Conservation (phyloP, 2,113 vertebrate species). For the Cyanistes caeruleus region DNA sequence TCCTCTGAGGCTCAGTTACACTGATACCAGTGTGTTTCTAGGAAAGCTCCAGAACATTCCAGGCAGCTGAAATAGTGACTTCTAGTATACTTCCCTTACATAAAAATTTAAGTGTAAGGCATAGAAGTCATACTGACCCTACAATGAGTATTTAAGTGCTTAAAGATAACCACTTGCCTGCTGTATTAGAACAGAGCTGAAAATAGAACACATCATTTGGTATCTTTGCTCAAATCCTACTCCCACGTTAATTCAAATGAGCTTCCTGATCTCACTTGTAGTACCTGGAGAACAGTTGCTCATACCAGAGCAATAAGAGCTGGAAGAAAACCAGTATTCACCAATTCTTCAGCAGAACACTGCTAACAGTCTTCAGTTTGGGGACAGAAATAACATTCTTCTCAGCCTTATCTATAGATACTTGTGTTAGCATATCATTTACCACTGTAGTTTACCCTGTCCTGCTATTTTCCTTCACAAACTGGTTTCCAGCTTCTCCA, state of each 20-base stretch:
- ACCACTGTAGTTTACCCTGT: not conserved
- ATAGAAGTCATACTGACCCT: not conserved
- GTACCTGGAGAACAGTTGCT: not conserved
- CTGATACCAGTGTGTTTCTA: rapidly evolving
- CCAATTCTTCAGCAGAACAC: not conserved
- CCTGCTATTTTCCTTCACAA: not conserved
- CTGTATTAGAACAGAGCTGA: not conserved
- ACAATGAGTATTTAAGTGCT: not conserved
- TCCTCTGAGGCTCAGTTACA: not conserved
- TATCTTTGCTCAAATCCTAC: not conserved
- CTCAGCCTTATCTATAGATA: not conserved
- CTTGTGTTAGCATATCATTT: not conserved
- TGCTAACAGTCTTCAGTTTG: not conserved
- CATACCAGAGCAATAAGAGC: not conserved
- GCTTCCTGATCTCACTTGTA: not conserved
- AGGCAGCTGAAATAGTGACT: not conserved
- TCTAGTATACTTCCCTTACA: not conserved
- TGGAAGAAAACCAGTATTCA: not conserved
- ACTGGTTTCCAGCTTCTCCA: not conserved
- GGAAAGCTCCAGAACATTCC: not conserved
- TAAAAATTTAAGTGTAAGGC: not conserved
- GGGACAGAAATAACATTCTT: not conserved
- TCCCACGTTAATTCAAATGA: not conserved
- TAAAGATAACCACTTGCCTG: not conserved
- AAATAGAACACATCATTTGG: conserved; percentile 9